phyloP scores from a whole-genome alignment of 2,888 invertebrate species.

The Operophtera brumata region DNA sequence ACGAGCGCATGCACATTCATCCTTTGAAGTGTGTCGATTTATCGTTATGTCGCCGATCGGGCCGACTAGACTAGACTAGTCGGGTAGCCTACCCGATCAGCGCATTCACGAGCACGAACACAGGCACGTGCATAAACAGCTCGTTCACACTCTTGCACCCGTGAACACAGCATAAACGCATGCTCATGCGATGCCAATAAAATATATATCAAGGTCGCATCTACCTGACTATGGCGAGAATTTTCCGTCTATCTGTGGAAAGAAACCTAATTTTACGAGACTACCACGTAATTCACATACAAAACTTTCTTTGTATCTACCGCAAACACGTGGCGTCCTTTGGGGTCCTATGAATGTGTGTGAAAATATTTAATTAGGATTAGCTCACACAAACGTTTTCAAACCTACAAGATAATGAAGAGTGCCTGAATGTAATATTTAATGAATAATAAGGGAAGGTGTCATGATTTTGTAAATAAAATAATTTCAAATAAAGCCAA shows the following conservation, averaged over 20 bases:
- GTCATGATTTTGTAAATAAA: background rate
- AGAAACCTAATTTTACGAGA: conserved; percentile 22
- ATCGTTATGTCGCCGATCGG: no score
- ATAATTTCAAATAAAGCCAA: background rate
- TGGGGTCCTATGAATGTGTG: conserved; percentile 21
- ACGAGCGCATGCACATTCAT: no score
- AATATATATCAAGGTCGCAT: background rate
- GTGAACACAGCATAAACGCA: no score
- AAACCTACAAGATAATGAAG: conserved; percentile 19
- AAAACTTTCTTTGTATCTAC: conserved; percentile 37
- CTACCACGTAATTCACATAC: conserved; percentile 24
- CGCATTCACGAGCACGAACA: no score
- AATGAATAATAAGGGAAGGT: conserved; percentile 15
- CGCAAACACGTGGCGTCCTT: conserved; percentile 26
- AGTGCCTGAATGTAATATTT: background rate
- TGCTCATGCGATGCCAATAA: no score
- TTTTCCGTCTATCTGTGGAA: background rate
- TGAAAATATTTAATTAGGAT: conserved; percentile 34
- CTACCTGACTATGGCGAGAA: background rate
- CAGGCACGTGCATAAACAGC: no score
- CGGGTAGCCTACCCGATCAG: no score
- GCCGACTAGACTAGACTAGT: no score
- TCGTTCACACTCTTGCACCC: no score
- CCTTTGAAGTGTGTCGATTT: no score
- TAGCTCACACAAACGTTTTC: conserved; percentile 25